A percentile compares a stretch with the other conserved stretches of the same genome.
phyloP scores from a whole-genome alignment of 2,888 invertebrate genomes.

The Eupelmus urozonus region DNA sequence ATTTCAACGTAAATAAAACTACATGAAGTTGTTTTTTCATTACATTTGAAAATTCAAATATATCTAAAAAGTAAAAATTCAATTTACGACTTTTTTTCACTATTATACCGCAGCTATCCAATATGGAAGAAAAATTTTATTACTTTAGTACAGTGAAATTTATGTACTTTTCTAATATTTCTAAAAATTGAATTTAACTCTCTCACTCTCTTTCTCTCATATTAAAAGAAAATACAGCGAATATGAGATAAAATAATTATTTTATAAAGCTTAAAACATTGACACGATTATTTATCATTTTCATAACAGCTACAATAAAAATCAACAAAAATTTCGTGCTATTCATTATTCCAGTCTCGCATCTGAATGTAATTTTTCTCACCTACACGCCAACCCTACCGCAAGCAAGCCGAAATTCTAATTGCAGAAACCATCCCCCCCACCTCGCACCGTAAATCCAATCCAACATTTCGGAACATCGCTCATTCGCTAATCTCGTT shows the following conservation, averaged over 20 bases:
- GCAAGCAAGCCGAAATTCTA: no score
- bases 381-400: no score
- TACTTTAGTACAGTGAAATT: background rate
- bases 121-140: background rate
- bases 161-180: background rate
- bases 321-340: no score
- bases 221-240: no score
- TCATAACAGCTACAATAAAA: no score
- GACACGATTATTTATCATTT: no score
- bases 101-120: background rate
- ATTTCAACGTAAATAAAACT: background rate
- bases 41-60: background rate
- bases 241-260: no score
- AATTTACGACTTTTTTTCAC: background rate
- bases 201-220: background rate
- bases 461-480: background rate
- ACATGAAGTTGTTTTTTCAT: background rate
- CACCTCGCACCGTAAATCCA: background rate
- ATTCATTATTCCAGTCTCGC: no score
- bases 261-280: no score
- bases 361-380: no score
- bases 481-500: background rate
- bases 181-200: constrained; percentile 6
- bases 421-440: background rate
- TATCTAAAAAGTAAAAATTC: background rate